A percentile compares a stretch with the other conserved stretches of the same genome.
These are phyloP conservation scores for Cerceris rybyensis DNA, from an alignment of 2,888 invertebrate genomes.

Conservation along the genomic window DNA sequence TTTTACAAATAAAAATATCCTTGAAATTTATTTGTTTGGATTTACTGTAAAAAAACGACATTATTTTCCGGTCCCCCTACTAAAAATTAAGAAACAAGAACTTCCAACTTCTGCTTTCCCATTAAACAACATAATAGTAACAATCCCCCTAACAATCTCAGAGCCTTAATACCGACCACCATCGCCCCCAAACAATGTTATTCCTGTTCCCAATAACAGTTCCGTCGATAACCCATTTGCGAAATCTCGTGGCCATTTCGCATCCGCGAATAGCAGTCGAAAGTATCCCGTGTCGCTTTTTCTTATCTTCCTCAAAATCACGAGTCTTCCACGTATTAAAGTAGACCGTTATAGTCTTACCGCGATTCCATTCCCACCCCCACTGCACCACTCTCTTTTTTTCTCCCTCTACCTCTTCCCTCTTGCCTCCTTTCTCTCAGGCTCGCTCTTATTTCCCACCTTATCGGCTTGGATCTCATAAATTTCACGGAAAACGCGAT, in stretches of 20 bases:
- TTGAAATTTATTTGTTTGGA: too few relatives aligned
- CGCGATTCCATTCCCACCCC: slow-evolving; percentile 42
- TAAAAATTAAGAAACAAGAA: too few relatives aligned
- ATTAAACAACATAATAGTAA: not conserved
- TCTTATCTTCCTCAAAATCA: slow-evolving; percentile 55
- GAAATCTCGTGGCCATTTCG: slow-evolving; percentile 33
- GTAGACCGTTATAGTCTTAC: slow-evolving; percentile 56
- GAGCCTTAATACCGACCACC: not conserved
- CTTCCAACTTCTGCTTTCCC: too few relatives aligned
- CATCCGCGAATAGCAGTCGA: slow-evolving; percentile 33
- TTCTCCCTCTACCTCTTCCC: slow-evolving; percentile 3
- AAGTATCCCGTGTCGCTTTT: slow-evolving; percentile 21
- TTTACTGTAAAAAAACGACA: too few relatives aligned
- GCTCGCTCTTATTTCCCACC: slow-evolving; percentile 75
- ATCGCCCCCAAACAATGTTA: not conserved
- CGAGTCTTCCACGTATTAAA: slow-evolving; percentile 58
- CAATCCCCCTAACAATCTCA: not conserved
- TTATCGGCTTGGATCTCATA: slow-evolving; percentile 81
- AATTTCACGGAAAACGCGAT: slow-evolving; percentile 81
- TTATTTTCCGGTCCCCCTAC: too few relatives aligned
- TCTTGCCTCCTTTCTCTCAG: slow-evolving; percentile 52
- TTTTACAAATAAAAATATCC: too few relatives aligned
- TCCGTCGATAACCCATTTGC: slow-evolving; percentile 49
- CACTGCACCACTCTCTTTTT: slow-evolving; percentile 2
- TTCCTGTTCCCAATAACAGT: slow-evolving; percentile 46